These are phyloP conservation scores for Apamea epomidion DNA, from an alignment of 2,888 invertebrate genomes.

Conservation along the genomic window DNA sequence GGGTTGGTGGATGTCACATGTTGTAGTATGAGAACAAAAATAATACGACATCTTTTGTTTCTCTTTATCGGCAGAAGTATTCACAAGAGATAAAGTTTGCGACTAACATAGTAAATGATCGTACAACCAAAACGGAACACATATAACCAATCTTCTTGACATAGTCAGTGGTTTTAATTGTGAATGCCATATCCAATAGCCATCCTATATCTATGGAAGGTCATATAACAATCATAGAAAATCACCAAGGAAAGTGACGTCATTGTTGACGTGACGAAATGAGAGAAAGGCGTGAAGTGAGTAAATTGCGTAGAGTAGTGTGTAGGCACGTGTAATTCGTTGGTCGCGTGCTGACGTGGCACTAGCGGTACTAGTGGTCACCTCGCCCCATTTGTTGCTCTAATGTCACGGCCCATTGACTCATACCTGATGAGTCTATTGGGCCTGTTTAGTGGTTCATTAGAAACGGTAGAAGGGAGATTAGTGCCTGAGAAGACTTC, in stretches of 20 bases:
- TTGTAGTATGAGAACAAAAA: background rate
- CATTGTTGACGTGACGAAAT: constrained; percentile 37
- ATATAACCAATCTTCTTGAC: background rate
- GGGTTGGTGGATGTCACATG: background rate
- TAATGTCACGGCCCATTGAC: constrained; percentile 70
- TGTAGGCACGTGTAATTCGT: constrained; percentile 64
- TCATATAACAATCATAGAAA: too few relatives aligned
- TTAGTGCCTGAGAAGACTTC: background rate
- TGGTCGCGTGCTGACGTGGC: constrained; percentile 67
- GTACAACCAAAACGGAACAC: background rate
- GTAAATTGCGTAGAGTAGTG: constrained; percentile 35
- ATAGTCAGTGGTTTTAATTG: background rate
- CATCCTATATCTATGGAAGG: background rate
- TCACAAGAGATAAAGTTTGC: background rate
- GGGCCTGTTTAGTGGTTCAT: constrained; percentile 1
- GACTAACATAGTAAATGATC: background rate
- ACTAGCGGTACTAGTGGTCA: constrained; percentile 38
- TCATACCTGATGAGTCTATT: constrained; percentile 57
- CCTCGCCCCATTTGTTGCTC: constrained; percentile 65
- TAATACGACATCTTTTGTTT: background rate
- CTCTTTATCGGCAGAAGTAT: background rate
- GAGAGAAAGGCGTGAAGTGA: constrained; percentile 13
- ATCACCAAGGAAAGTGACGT: constrained; percentile 27
- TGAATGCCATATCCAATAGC: background rate
- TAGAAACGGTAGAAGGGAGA: background rate